phyloP scores from a whole-genome alignment of 1,140 invertebrate genomes.

The Polypedilum pembai region DNA sequence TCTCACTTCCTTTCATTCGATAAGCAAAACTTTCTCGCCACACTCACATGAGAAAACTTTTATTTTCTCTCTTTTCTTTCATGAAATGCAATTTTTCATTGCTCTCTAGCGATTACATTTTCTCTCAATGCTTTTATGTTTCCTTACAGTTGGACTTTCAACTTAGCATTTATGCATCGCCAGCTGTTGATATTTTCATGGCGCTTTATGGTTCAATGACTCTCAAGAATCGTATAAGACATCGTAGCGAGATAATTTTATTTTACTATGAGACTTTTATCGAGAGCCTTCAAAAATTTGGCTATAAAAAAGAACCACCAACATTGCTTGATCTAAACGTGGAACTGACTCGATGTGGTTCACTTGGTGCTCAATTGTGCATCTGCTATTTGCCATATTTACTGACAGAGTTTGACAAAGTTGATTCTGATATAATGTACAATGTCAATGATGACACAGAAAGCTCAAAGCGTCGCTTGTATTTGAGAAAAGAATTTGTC shows the following conservation, averaged over 20 bases:
- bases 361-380: slow-evolving; percentile 10
- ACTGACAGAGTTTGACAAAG: not conserved
- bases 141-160: slow-evolving; percentile 5
- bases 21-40: too few relatives aligned
- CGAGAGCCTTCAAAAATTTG: not conserved
- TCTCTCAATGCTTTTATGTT: too few relatives aligned
- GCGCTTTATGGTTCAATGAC: not conserved
- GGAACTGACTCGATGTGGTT: not conserved
- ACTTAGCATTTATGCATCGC: not conserved
- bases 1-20: too few relatives aligned
- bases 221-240: not conserved
- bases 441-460: not conserved
- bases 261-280: not conserved
- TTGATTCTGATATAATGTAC: not conserved
- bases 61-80: too few relatives aligned
- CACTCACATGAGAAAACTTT: too few relatives aligned
- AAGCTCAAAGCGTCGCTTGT: not conserved
- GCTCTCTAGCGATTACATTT: too few relatives aligned
- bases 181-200: slow-evolving; percentile 17
- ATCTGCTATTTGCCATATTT: not conserved
- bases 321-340: not conserved
- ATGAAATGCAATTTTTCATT: too few relatives aligned
- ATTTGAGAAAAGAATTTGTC: not conserved
- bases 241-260: not conserved
- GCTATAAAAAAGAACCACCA: not conserved